Evolutionary conservation across 2,113 vertebrate genomes (phyloP).

Genomic region (Corydoras maculifer): DNA sequence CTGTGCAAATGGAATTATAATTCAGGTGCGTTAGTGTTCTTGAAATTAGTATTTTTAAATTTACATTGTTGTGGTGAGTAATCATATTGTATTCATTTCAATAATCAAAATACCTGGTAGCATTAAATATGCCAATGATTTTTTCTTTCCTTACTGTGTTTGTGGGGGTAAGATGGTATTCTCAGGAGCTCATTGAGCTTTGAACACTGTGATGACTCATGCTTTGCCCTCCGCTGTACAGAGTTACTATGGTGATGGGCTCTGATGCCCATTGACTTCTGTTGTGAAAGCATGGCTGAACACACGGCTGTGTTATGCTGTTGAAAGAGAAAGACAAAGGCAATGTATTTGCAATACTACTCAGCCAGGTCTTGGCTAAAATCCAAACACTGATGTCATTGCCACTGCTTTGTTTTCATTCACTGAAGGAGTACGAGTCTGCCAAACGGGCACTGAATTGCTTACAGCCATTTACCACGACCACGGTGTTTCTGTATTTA

Average conservation of each 20-base stretch:
- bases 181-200: slow-evolving; percentile 7
- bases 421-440: not conserved
- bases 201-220: slow-evolving; percentile 59
- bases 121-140: not conserved
- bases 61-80: too few species aligned
- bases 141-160: not conserved
- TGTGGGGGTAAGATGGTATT: slow-evolving; percentile 3
- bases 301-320: slow-evolving; percentile 18
- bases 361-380: slow-evolving; percentile 42
- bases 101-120: too few species aligned
- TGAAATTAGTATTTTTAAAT: too few species aligned
- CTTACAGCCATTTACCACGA: slow-evolving; percentile 24
- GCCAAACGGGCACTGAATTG: slow-evolving; percentile 1
- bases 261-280: slow-evolving; percentile 52
- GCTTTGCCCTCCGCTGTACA: slow-evolving; percentile 47
- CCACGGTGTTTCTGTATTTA: slow-evolving; percentile 13
- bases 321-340: slow-evolving; percentile 6
- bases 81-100: too few species aligned
- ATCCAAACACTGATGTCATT: slow-evolving; percentile 57
- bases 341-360: slow-evolving; percentile 24
- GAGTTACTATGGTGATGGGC: slow-evolving; percentile 55
- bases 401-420: slow-evolving; percentile 11
- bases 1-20: too few species aligned
- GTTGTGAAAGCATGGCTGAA: slow-evolving; percentile 35
- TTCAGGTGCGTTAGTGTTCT: too few species aligned